A percentile compares a stretch with the other conserved stretches of the same genome.
Evolutionary conservation across 64 coral and sea anemone species (phyloP).

Genomic region (Actinia equina): DNA sequence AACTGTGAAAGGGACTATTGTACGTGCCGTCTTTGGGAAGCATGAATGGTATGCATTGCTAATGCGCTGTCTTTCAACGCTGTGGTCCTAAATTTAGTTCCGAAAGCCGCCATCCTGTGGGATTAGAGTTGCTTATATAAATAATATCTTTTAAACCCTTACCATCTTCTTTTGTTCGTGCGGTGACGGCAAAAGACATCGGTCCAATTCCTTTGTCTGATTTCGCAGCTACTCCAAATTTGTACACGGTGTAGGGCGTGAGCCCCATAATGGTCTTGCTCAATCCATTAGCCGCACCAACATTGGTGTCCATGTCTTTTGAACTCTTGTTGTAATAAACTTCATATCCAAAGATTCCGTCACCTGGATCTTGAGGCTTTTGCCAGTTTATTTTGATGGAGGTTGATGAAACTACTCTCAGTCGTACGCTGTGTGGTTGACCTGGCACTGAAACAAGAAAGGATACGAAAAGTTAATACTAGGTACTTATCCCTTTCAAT

Average conservation of each 20-base stretch:
- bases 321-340: slow-evolving; percentile 80
- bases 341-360: slow-evolving; percentile 80
- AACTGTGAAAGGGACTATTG: no score
- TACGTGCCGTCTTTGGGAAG: no score
- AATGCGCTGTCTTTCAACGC: no score
- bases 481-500: background rate
- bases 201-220: slow-evolving; percentile 67
- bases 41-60: no score
- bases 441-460: slow-evolving; percentile 46
- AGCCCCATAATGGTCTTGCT: slow-evolving; percentile 56
- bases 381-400: slow-evolving; percentile 55
- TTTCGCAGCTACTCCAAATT: slow-evolving; percentile 63
- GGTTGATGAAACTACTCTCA: slow-evolving; percentile 55
- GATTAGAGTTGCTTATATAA: background rate
- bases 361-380: slow-evolving; percentile 48
- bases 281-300: background rate
- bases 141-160: background rate
- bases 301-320: slow-evolving; percentile 47
- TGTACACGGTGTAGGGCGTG: slow-evolving; percentile 69
- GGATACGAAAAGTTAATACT: background rate
- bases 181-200: slow-evolving; percentile 58
- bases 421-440: slow-evolving; percentile 49
- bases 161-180: slow-evolving; percentile 67
- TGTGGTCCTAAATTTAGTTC: no score
- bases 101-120: no score